Evolutionary conservation across 2,888 invertebrate species (phyloP), one percentile per base, ranked within the genome.

Genomic region (Agrenia bidenticulata): DNA sequence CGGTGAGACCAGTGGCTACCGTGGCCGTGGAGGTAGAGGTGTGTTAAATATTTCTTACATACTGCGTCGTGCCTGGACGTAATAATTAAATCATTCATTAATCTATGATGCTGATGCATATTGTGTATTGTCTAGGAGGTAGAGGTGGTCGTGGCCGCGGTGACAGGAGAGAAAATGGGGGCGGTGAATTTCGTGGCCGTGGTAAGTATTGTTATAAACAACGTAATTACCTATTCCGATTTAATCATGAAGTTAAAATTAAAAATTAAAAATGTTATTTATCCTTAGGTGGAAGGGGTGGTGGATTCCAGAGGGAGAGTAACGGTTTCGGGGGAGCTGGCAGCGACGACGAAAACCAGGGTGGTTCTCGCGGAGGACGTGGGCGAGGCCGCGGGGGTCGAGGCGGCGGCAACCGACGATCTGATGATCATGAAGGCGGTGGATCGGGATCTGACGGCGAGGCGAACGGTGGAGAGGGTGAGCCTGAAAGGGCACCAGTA

Each of bases 401-500:
- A 1, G 50, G 63, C 1, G 61, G 54, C n/a, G 49, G 59, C 32
- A 53, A 39, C 5, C 51, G 57, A 21, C 50, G 54, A 65, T 61
- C 2, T 60, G 64, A 41, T 26, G 71, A 7, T 39, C 9, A 27
- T n/a, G 61, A 32, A 42, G 63, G 23, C 49, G 51, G 56, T 61
- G 58, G 62, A 62, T 60, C 49, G 2, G 59, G n/a, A n/a, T n/a
- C n/a, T 21, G 24, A 23, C 9, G 21, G 19, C 26, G 61, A 24
- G 49, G 9, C 45, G 4, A 19, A 19, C 4, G 74, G 39, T 21
- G 69, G 60, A 13, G 70, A 57, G 23, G 61, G 26, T 13, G 56
- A 45, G 21, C 63, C 54, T 24, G 50, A 59, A 23, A 84, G 87
- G 53, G 82, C 86, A 1, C 86, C 86, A 67, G 81, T 83, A 24